A percentile compares a stretch with the other conserved stretches of the same genome.
Conservation (phyloP, 2,888 invertebrate genomes). For the Eupithecia pulchellata region DNA sequence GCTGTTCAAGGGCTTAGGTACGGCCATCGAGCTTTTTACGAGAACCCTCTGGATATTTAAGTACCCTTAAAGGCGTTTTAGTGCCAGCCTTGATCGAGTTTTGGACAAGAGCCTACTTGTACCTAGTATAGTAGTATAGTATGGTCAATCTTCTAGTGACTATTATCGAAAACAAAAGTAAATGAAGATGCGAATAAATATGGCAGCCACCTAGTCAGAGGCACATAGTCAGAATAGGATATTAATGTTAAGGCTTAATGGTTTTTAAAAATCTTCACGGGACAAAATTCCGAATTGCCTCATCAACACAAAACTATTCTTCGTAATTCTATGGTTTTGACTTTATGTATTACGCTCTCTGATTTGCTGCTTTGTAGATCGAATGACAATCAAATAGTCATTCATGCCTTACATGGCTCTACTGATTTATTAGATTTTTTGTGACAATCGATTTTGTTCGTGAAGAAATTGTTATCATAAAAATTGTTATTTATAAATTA, state of each 20-base stretch:
- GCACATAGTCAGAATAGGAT: background rate
- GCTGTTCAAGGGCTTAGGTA: conserved; percentile 21
- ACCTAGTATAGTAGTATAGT: too few species aligned
- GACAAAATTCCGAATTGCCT: too few species aligned
- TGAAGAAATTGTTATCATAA: too few species aligned
- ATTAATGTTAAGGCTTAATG: background rate
- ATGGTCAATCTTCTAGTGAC: background rate
- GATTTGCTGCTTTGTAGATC: background rate
- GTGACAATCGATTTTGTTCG: too few species aligned
- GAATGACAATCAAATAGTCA: too few species aligned
- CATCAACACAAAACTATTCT: too few species aligned
- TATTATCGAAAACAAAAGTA: background rate
- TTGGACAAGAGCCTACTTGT: conserved; percentile 1
- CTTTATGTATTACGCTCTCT: too few species aligned
- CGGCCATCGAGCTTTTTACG: conserved; percentile 29
- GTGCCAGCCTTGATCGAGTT: conserved; percentile 16
- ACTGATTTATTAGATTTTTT: background rate
- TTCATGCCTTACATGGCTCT: too few species aligned
- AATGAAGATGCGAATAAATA: background rate
- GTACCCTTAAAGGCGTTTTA: conserved; percentile 28
- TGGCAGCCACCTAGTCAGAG: too few species aligned
- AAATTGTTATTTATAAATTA: too few species aligned
- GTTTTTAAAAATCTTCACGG: background rate
- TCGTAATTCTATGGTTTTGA: too few species aligned
- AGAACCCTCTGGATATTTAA: conserved; percentile 28